Percentiles rank a stretch among this genome's conserved stretches.
Evolutionary conservation across 2,797 vertebrate genomes (phyloP).

Genomic region (Melopsittacus undulatus): DNA sequence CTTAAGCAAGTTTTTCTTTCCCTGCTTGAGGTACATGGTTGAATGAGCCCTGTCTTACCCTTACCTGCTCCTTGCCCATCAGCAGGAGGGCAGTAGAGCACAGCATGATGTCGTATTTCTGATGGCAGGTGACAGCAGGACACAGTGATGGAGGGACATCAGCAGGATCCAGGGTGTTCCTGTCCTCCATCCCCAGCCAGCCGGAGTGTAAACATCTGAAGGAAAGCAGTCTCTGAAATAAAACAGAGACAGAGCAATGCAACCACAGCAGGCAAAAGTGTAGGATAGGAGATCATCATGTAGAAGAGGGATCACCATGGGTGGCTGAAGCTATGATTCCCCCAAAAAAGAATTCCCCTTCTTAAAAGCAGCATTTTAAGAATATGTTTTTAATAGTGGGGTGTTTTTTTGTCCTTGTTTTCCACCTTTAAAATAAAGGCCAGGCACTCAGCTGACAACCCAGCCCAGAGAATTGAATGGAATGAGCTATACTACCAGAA

Average conservation of each 20-base stretch:
- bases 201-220: background rate
- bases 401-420: background rate
- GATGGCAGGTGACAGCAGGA: background rate
- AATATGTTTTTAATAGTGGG: background rate
- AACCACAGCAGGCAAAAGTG: background rate
- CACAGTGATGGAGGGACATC: too few relatives aligned
- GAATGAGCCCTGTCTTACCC: background rate
- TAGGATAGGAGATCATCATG: background rate
- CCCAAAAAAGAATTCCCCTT: background rate
- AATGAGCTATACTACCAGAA: background rate
- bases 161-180: background rate
- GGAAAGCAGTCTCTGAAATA: background rate
- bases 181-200: background rate
- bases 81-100: background rate
- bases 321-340: background rate
- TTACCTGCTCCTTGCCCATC: background rate
- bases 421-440: background rate
- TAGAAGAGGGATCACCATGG: background rate
- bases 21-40: background rate
- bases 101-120: fast-evolving
- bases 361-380: background rate
- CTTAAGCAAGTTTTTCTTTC: background rate
- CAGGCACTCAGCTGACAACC: background rate
- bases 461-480: background rate
- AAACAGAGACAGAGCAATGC: background rate